A percentile compares a stretch with the other conserved stretches of the same genome.
These are phyloP conservation scores for Harpegnathos saltator DNA, from an alignment of 1,140 invertebrate genomes.

Conservation along the genomic window DNA sequence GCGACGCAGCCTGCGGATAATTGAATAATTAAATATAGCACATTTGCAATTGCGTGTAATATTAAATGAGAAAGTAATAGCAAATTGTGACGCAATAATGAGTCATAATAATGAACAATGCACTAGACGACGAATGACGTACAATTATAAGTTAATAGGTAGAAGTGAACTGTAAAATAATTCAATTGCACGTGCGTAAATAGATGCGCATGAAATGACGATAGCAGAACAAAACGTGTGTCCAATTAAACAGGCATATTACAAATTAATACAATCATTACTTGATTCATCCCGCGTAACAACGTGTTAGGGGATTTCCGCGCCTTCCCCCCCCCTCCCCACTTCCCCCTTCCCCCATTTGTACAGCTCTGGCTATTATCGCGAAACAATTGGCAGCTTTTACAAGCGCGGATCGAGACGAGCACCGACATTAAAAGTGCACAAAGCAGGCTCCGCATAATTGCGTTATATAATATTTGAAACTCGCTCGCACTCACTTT, in stretches of 20 bases:
- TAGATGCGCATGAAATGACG: slow-evolving; percentile 2
- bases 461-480: slow-evolving; percentile 36
- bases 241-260: slow-evolving; percentile 35
- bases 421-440: slow-evolving; percentile 35
- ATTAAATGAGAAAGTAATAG: background rate
- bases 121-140: too few species aligned
- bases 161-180: slow-evolving; percentile 10
- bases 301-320: background rate
- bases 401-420: slow-evolving; percentile 33
- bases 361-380: background rate
- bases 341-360: background rate
- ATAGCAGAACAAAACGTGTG: slow-evolving; percentile 14
- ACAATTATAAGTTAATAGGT: slow-evolving; percentile 20
- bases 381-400: background rate
- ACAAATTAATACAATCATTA: slow-evolving; percentile 36
- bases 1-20: background rate
- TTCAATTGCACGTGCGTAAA: background rate
- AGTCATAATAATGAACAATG: slow-evolving; percentile 2
- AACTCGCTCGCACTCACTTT: slow-evolving; percentile 35
- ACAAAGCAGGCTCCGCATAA: slow-evolving; percentile 38
- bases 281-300: background rate
- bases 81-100: slow-evolving; percentile 14
- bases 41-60: background rate
- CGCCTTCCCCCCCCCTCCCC: background rate
- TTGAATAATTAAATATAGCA: slow-evolving; percentile 7